Evolutionary conservation across 2,113 vertebrate genomes (phyloP).

Genomic region (Fulica atra): DNA sequence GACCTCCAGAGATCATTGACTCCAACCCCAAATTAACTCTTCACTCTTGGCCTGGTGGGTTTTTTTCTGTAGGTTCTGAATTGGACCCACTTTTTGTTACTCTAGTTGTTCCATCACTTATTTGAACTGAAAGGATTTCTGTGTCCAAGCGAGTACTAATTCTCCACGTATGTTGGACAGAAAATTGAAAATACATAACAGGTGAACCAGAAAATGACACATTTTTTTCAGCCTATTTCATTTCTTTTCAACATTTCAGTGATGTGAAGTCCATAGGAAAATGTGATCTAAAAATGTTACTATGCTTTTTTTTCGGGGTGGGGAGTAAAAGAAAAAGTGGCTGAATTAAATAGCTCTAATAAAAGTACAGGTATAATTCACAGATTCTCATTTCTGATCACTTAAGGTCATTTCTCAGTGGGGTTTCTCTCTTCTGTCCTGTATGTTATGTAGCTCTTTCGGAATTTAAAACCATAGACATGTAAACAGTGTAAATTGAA

Average conservation of each 20-base stretch:
- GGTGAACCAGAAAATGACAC: constrained; percentile 22
- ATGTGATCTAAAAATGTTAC: background rate
- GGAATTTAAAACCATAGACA: background rate
- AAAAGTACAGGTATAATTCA: background rate
- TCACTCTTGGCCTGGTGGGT: background rate
- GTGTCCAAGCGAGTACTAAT: background rate
- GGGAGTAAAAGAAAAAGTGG: background rate
- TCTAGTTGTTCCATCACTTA: background rate
- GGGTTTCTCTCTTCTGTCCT: background rate
- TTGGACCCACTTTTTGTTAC: background rate
- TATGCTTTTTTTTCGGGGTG: background rate
- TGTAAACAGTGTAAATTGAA: background rate
- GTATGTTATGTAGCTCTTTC: background rate
- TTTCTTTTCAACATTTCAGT: background rate
- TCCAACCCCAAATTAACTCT: background rate
- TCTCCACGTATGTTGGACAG: background rate
- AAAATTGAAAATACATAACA: background rate
- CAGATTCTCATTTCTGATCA: background rate
- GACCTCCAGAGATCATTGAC: too few species aligned
- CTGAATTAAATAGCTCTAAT: background rate
- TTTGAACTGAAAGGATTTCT: background rate
- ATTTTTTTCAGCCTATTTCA: constrained; percentile 25
- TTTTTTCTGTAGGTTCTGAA: background rate
- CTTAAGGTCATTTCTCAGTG: background rate
- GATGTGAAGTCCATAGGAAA: background rate